Evolutionary conservation across 2,888 invertebrate genomes (phyloP), one percentile per base, ranked within the genome.

Genomic region (Pachliopta kotzebuea): DNA sequence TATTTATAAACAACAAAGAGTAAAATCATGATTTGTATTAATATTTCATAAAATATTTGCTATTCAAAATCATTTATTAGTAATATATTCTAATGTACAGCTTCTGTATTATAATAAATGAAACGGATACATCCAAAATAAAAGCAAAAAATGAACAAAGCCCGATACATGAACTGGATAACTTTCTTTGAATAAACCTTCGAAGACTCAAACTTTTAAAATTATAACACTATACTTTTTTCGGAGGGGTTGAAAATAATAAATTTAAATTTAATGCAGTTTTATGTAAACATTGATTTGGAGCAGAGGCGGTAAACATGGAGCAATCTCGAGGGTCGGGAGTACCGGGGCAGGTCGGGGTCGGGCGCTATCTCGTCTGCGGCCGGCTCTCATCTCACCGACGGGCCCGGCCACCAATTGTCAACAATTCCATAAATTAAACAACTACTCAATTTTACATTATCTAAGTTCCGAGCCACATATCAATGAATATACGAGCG

Each of bases 261-360:
- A n/a, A 18, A n/a, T 45, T n/a, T 45, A 45, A 45, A 2, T 14
- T 14, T n/a, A 42, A 56, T 56, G 23, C 11, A 29, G 53, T 31
- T 18, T 8, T 11, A 37, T 14, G 50, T 1, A 20, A 37, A 45
- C 45, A 6, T 45, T 49, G 49, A 65, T 65, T 60, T 57, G 57
- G 57, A 57, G 57, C 54, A 31, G 45, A 53, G 23, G 20, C 61
- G 14, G 71, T 66, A 74, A 72, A 72, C 75, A 74, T 69, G 67
- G 66, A 62, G 72, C 68, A 79, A 81, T 80, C 80, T 64, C 68
- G 14, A 11, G 20, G 63, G 49, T 69, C 72, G 71, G 78, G 80
- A 21, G n/a, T 52, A 29, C 69, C 72, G 71, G 78, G 80, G 76
- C 75, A 74, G 71, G 75, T 72, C 71, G 77, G 70, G 81, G 83